Evolutionary conservation across 2,797 vertebrate genomes (phyloP), one percentile per base, ranked within the genome.

Genomic region (Sebastes iracundus): DNA sequence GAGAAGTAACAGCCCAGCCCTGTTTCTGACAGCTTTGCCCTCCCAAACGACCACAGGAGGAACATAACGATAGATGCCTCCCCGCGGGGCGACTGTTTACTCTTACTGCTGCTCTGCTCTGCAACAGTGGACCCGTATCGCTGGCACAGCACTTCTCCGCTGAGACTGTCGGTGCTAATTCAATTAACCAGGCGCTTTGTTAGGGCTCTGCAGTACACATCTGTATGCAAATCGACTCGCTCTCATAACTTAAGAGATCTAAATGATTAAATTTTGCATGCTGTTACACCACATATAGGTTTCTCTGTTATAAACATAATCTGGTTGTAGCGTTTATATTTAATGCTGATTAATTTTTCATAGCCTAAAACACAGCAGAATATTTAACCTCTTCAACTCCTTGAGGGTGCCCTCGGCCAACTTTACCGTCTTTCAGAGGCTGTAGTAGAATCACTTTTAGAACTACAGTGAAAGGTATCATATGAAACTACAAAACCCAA

Each of bases 121-220:
- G 73, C 78, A 84, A 56, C 70, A 85, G 42, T 56, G 71, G 61
- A 84, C 32, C 61, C 67, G 76, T 78, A 65, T 53, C 76, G 91
- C 87, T 80, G 72, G 66, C 62, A 14, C 73, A 64, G 81, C 83
- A 56, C 73, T 75, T 87, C 85, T 83, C 87, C 73, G 6, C 75
- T 16, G 85, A 85, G 86, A 38, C 77, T 53, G 74, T 76, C 72
- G 8, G 52, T 38, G 81, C 63, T 91, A 90, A 94, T 93, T 93
- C 85, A 90, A 90, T 94, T 89, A 90, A 73, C 33, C 70, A 46
- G 71, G 27, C 80, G 23, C 80, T 83, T 86, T 90, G 82, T 87
- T 69, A 33, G 38, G 35, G 33, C 72, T 71, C 77, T 58, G 80
- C 42, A 5, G 83, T 71, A 80, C 81, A 87, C 83, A 85, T 89